phyloP scores from a whole-genome alignment of 2,888 invertebrate species.

The Plusia festucae region DNA sequence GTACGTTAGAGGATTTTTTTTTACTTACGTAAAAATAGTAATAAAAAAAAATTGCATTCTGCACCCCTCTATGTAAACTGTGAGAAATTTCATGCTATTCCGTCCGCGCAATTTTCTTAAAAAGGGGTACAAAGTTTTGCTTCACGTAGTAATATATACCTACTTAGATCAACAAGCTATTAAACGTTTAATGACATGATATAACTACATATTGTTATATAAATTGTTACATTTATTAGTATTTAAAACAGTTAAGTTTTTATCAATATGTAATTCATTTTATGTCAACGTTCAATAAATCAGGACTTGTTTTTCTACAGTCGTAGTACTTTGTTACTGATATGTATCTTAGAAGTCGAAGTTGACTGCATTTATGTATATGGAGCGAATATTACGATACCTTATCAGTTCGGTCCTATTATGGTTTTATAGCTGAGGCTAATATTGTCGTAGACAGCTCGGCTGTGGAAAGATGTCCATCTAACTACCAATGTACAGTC shows the following conservation, averaged over 20 bases:
- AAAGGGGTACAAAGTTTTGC: too few species aligned
- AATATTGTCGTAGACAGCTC: slow-evolving; percentile 7
- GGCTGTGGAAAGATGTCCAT: not conserved
- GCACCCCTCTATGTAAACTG: too few species aligned
- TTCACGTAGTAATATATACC: too few species aligned
- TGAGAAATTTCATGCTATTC: too few species aligned
- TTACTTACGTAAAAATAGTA: too few species aligned
- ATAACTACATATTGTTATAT: slow-evolving; percentile 11
- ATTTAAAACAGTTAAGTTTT: slow-evolving; percentile 19
- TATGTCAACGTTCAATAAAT: slow-evolving; percentile 56
- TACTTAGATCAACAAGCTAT: not conserved
- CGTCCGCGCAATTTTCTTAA: too few species aligned
- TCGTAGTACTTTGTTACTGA: not conserved
- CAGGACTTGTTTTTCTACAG: slow-evolving; percentile 58
- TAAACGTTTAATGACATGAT: slow-evolving; percentile 5
- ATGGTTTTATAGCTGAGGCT: slow-evolving; percentile 15
- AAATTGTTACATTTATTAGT: slow-evolving; percentile 11
- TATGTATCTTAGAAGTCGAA: slow-evolving; percentile 40
- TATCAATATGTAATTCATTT: slow-evolving; percentile 47
- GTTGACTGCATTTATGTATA: slow-evolving; percentile 22
- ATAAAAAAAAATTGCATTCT: too few species aligned
- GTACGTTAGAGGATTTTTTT: too few species aligned
- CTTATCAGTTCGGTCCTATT: slow-evolving; percentile 30
- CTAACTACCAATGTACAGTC: too few species aligned
- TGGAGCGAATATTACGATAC: slow-evolving; percentile 35